Base-by-base conservation (phyloP, 2,113 vertebrate genomes). In the Toxotes chatareus region DNA sequence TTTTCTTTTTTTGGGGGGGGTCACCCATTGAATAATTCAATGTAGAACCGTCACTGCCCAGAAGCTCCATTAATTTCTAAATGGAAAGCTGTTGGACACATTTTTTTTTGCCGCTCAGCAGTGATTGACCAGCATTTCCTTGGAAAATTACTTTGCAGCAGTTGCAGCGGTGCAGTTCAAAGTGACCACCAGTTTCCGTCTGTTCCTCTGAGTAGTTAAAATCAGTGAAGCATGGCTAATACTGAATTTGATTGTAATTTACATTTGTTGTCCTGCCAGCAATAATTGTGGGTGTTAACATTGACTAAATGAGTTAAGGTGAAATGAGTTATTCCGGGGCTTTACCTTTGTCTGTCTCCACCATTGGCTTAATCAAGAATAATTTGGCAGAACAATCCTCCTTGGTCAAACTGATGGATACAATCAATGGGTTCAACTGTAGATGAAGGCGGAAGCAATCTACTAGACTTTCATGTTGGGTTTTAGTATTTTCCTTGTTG, bases 21-120 rank as follows among this genome's bases (percentile, higher is more conserved):
- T n/a, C n/a, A n/a, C n/a, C n/a, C n/a, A n/a, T n/a, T n/a, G n/a
- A n/a, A n/a, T n/a, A n/a, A n/a, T n/a, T n/a, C n/a, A n/a, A n/a
- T n/a, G n/a, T n/a, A n/a, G n/a, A n/a, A n/a, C n/a, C n/a, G n/a
- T n/a, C n/a, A n/a, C n/a, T n/a, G n/a, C n/a, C n/a, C 55, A 60
- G 68, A 76, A 63, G 64, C 56, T 87, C 74, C 69, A 87, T 86
- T 91, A 85, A 75, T 73, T 62, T 85, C 79, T 51, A 80, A 86
- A 83, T 82, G 78, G 57, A 86, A 84, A 76, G 77, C 82, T 84
- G 55, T 80, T 85, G 86, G 90, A 87, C 86, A 76, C 83, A 85
- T 85, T 86, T 91, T 89, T 71, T 83, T 88, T 89, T 85, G 79
- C 56, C 73, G 67, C 64, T 80, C 59, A 68, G 55, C 67, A 74